Base-by-base conservation (phyloP, 2,888 invertebrate species). In the Amphiduros pacificus region DNA sequence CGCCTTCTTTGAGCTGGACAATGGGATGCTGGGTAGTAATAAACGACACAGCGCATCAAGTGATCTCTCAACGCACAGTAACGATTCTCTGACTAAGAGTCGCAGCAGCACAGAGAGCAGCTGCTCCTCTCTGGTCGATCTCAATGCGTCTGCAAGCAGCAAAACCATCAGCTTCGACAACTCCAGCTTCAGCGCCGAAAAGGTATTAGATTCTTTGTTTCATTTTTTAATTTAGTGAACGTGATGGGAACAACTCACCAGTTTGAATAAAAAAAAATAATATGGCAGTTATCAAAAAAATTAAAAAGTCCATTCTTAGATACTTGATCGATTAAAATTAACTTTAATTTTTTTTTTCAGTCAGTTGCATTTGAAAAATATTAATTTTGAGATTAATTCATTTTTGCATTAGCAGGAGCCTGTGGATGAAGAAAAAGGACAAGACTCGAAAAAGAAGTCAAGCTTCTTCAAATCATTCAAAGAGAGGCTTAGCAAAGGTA, bases 381-480 rank as follows among this genome's bases (percentile, higher is more conserved):
- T 28, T 17, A 28, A 52, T 26, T 17, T 6, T 28, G 52, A 20
- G 11, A 22, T 28, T 28, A 29, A 52, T 28, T 28, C 27, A 1
- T 28, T 52, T 6, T 28, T 52, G 36, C 17, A 36, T 9, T 36
- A 11, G 36, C 17, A 36, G 36, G 68, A 65, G 17, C 20, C 9
- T n/a, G 17, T 36, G 27, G 28, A 54, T 26, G 31, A 29, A 14
- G 32, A 22, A 4, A n/a, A 61, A 52, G n/a, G 28, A 40, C 24
- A 55, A 59, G 85, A 72, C 57, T n/a, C n/a, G n/a, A 64, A 85
- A 70, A 83, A 84, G 63, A 87, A 87, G 62, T 85, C 87, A 62
- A 62, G 91, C 22, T 89, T 92, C 73, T 90, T 92, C 74, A 88
- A 88, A 40, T 90, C 89, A 74, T 85, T 92, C 54, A 89, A 89